phyloP scores from a whole-genome alignment of 64 coral and sea anemone genomes.

The Porites lutea region DNA sequence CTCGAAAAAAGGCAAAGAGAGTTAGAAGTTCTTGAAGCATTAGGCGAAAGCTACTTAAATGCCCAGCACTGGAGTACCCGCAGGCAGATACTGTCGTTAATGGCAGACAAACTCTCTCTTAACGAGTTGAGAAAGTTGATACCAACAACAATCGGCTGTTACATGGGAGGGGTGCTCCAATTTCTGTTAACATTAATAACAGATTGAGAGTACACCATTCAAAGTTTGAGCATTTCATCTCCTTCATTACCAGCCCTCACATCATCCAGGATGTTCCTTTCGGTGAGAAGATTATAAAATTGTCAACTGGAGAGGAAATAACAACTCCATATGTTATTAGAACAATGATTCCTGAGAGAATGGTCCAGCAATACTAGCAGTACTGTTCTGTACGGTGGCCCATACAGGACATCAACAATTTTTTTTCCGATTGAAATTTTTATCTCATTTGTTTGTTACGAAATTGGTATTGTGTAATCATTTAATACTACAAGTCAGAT shows the following conservation, averaged over 20 bases:
- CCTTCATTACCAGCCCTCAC: conserved; percentile 77
- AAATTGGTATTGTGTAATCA: no score
- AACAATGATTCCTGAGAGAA: conserved; percentile 63
- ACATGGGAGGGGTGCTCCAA: conserved; percentile 59
- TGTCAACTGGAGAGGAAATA: conserved; percentile 55
- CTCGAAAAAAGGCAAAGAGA: conserved; percentile 46
- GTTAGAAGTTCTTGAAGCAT: conserved; percentile 59
- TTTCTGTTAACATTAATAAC: conserved; percentile 32
- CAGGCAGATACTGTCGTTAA: conserved; percentile 62
- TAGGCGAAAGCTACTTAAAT: conserved; percentile 58
- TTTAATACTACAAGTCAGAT: no score
- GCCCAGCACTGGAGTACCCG: conserved; percentile 78
- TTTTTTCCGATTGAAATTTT: no score
- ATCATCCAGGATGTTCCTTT: conserved; percentile 76
- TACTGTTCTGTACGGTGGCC: conserved; percentile 7
- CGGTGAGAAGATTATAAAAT: conserved; percentile 53
- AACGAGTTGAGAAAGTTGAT: conserved; percentile 54
- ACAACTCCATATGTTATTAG: conserved; percentile 61
- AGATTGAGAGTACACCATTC: conserved; percentile 58
- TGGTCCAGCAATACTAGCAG: conserved; percentile 73
- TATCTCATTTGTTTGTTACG: no score
- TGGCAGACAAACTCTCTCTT: conserved; percentile 64
- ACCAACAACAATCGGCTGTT: conserved; percentile 51
- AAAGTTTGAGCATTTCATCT: conserved; percentile 69
- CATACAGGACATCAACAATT: no score